Conservation (phyloP, 2,113 vertebrate genomes). For the Sula dactylatra region DNA sequence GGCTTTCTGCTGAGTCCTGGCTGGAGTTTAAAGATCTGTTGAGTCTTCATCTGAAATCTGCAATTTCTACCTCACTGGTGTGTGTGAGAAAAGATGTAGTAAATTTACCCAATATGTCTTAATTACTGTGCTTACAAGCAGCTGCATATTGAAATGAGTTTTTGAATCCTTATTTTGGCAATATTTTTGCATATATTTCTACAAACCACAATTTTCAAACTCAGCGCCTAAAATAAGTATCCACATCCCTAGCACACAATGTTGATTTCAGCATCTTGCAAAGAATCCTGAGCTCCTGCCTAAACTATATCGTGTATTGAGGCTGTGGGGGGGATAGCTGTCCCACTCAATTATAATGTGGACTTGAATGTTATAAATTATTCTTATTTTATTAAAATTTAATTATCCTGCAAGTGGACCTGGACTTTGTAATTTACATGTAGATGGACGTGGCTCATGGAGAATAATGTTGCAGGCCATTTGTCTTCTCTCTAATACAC, state of each 20-base stretch:
- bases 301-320: not conserved
- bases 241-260: not conserved
- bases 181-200: conserved; percentile 55
- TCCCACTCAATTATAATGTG: not conserved
- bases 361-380: not conserved
- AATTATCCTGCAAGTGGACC: not conserved
- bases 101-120: conserved; percentile 31
- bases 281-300: not conserved
- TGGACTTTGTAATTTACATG: not conserved
- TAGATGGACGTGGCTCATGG: not conserved
- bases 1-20: not conserved
- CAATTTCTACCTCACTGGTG: not conserved
- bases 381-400: conserved; percentile 3
- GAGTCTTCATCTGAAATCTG: not conserved
- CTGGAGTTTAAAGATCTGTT: conserved; percentile 26
- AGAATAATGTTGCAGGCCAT: not conserved
- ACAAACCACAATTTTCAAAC: conserved; percentile 37
- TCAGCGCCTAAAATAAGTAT: conserved; percentile 15
- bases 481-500: not conserved
- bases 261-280: conserved; percentile 47
- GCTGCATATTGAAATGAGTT: conserved; percentile 44
- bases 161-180: conserved; percentile 58
- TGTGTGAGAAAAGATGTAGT: conserved; percentile 23
- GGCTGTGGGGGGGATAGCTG: not conserved
- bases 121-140: conserved; percentile 49